A percentile compares a stretch with the other conserved stretches of the same genome.
These are phyloP conservation scores for Microcebus ravelobensis DNA, from an alignment of 2,113 vertebrate genomes.

Conservation along the genomic window DNA sequence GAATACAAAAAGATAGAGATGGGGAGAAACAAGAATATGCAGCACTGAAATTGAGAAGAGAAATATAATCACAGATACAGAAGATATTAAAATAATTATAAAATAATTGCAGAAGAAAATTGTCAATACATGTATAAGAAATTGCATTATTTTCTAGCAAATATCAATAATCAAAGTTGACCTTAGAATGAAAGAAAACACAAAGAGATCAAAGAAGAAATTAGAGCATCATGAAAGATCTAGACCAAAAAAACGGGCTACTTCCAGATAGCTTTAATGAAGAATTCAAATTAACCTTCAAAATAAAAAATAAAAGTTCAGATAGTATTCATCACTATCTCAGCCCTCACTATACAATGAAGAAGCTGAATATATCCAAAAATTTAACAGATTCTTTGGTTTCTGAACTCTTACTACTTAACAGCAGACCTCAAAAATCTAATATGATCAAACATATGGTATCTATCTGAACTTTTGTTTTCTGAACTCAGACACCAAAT, in stretches of 20 bases:
- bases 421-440: not conserved
- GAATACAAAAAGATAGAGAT: not conserved
- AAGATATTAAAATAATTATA: not conserved
- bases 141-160: not conserved
- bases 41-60: not conserved
- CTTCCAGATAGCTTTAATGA: not conserved
- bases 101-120: not conserved
- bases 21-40: not conserved
- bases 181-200: not conserved
- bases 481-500: not conserved
- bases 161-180: not conserved
- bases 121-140: not conserved
- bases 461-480: not conserved
- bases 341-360: not conserved
- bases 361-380: not conserved
- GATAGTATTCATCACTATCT: not conserved
- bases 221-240: not conserved
- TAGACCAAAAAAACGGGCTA: not conserved
- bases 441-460: not conserved
- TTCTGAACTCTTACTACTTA: not conserved
- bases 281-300: not conserved
- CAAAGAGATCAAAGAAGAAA: not conserved
- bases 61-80: not conserved
- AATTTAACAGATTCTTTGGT: not conserved
- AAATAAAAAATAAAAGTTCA: conserved; percentile 2